Conservation (phyloP, 2,797 vertebrate genomes). For the Pseudomugil tenellus region DNA sequence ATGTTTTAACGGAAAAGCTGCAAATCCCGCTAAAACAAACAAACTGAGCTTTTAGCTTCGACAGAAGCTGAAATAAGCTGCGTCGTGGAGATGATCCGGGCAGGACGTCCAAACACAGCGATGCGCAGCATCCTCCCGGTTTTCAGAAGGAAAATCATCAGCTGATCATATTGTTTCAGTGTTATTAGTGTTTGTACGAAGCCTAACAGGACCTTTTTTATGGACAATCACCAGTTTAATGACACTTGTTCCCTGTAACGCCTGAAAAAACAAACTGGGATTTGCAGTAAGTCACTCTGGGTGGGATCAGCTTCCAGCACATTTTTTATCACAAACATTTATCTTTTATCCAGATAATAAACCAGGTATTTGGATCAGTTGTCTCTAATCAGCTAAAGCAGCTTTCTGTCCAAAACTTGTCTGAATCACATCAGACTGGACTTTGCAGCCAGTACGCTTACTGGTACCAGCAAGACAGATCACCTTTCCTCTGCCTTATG, state of each 20-base stretch:
- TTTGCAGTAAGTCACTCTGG: no score
- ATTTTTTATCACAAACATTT: not conserved
- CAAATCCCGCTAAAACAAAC: no score
- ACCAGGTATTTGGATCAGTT: not conserved
- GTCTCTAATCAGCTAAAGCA: not conserved
- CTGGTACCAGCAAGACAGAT: not conserved
- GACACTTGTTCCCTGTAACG: not conserved
- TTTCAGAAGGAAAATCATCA: no score
- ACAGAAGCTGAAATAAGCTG: not conserved
- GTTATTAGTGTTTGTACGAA: not conserved
- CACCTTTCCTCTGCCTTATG: not conserved
- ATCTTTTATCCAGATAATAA: not conserved
- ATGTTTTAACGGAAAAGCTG: no score
- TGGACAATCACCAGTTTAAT: no score
- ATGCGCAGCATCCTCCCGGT: no score
- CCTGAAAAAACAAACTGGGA: not conserved
- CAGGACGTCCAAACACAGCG: not conserved
- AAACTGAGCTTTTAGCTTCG: not conserved
- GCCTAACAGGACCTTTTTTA: not conserved
- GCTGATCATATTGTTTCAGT: not conserved
- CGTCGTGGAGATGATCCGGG: not conserved
- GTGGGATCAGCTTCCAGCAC: not conserved
- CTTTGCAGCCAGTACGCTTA: not conserved
- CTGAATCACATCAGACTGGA: no score
- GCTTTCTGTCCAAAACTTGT: not conserved